Evolutionary conservation across 2,113 vertebrate species (phyloP).

Genomic region (Neofelis nebulosa): DNA sequence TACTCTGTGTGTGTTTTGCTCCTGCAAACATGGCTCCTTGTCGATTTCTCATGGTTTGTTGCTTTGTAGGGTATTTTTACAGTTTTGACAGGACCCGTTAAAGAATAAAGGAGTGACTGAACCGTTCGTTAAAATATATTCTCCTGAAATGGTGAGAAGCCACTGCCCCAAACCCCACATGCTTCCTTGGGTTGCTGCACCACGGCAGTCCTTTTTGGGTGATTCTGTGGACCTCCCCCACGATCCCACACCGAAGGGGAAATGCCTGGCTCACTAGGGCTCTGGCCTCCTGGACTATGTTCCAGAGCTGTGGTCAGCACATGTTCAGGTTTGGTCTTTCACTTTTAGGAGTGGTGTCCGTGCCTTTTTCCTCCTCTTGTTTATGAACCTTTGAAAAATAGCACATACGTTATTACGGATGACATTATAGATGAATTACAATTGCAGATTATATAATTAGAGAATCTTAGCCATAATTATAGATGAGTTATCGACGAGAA

Average conservation of each 20-base stretch:
- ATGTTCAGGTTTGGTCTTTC: background rate
- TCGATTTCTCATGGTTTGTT: background rate
- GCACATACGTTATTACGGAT: background rate
- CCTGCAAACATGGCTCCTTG: background rate
- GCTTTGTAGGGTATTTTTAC: background rate
- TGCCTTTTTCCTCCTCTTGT: background rate
- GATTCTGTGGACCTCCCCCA: background rate
- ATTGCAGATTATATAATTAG: background rate
- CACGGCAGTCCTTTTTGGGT: background rate
- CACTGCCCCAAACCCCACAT: rapidly evolving
- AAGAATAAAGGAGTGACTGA: background rate
- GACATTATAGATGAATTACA: background rate
- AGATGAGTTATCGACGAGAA: background rate
- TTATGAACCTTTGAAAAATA: background rate
- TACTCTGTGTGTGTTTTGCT: background rate
- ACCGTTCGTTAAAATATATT: background rate
- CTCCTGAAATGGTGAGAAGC: background rate
- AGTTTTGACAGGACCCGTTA: background rate
- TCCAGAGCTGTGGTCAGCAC: background rate
- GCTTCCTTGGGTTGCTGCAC: background rate
- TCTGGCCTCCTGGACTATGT: background rate
- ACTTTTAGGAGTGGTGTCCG: background rate
- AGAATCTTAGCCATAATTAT: background rate
- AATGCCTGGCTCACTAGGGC: background rate
- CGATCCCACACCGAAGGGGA: background rate